phyloP scores from a whole-genome alignment of 2,113 vertebrate genomes.

The Candoia aspera region DNA sequence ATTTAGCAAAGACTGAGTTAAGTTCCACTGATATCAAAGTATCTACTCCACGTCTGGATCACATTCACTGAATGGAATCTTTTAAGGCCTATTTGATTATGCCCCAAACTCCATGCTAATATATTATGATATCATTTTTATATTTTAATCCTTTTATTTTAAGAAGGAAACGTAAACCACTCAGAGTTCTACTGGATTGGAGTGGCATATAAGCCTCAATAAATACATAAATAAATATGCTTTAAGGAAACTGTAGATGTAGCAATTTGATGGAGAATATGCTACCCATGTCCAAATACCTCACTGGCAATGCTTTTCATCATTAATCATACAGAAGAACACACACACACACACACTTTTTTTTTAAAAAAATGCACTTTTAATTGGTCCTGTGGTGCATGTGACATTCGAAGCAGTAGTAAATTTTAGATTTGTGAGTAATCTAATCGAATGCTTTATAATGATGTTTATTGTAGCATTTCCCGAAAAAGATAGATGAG shows the following conservation, averaged over 20 bases:
- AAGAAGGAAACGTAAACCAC: not conserved
- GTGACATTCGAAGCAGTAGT: constrained; percentile 30
- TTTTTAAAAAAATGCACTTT: not conserved
- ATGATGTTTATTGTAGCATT: constrained; percentile 68
- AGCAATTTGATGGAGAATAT: not conserved
- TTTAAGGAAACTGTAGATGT: not conserved
- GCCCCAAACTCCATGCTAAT: not conserved
- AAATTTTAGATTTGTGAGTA: constrained; percentile 50
- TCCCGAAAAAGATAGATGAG: constrained; percentile 59
- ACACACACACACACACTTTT: not conserved
- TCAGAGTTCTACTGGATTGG: not conserved
- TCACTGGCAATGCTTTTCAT: not conserved
- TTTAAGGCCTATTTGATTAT: not conserved
- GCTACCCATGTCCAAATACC: not conserved
- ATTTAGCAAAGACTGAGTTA: not conserved
- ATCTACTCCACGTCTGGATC: not conserved
- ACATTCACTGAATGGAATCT: not conserved
- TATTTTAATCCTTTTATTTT: not conserved
- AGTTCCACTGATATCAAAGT: not conserved
- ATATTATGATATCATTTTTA: not conserved
- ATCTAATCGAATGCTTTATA: constrained; percentile 64
- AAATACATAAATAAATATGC: not conserved
- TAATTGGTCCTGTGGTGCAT: constrained; percentile 12
- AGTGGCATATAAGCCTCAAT: not conserved
- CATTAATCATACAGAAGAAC: not conserved